Percentiles rank a stretch among this genome's conserved stretches.
phyloP scores from a whole-genome alignment of 2,113 vertebrate species.

The Macrotis lagotis region DNA sequence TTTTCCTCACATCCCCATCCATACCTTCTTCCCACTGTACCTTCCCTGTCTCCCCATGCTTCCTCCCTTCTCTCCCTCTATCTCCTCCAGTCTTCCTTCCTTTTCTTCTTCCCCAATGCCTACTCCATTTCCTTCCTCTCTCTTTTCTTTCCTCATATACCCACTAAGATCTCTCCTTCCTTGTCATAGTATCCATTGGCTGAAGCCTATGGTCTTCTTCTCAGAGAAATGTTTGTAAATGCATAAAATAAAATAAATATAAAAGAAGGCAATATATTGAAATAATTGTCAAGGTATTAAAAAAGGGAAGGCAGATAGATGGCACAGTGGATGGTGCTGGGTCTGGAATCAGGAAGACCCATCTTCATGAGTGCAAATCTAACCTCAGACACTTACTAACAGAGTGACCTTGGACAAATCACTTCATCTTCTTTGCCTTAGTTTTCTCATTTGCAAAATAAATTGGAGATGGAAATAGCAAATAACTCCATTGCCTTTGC shows the following conservation, averaged over 20 bases:
- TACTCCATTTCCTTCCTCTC: neutral
- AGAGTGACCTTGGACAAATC: neutral
- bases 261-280: neutral
- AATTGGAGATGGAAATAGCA: neutral
- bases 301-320: neutral
- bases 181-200: neutral
- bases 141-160: neutral
- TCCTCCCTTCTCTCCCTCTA: neutral
- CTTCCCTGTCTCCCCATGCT: rapidly evolving
- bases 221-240: neutral
- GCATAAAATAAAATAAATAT: neutral
- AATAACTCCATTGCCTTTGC: neutral
- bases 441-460: neutral
- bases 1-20: neutral
- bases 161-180: neutral
- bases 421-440: neutral
- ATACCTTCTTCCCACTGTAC: neutral
- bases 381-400: neutral
- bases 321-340: neutral
- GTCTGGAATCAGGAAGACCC: neutral
- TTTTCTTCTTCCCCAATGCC: neutral
- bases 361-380: neutral
- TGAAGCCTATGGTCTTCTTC: neutral
- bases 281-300: neutral
- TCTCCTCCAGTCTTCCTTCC: too few relatives aligned